Conservation (phyloP, 2,113 vertebrate species). For the Labeo catla region DNA sequence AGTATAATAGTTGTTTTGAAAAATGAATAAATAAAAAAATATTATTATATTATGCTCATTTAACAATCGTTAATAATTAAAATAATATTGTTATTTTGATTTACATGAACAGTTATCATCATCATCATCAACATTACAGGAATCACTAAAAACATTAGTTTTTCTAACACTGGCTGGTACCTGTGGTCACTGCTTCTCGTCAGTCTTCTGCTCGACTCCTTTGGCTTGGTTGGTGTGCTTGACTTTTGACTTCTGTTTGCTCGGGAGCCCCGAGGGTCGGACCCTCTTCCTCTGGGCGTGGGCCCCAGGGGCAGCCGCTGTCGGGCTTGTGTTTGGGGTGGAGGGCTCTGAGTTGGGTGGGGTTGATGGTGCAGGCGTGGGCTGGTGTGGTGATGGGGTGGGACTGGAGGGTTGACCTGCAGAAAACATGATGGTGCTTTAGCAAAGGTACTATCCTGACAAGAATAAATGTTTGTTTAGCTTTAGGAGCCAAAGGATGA, state of each 20-base stretch:
- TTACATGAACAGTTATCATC: no score
- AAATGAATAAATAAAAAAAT: no score
- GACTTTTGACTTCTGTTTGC: constrained; percentile 61
- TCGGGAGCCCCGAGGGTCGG: constrained; percentile 55
- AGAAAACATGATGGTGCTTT: neutral
- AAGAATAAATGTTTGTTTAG: neutral
- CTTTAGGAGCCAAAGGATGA: neutral
- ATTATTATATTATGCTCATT: no score
- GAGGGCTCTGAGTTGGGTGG: neutral
- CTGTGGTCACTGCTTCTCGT: constrained; percentile 34
- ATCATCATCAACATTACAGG: no score
- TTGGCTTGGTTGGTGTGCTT: constrained; percentile 54
- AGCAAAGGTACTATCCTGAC: neutral
- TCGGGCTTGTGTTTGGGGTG: constrained; percentile 39
- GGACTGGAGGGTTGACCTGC: constrained; percentile 5
- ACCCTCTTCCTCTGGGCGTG: constrained; percentile 63
- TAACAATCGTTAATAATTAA: no score
- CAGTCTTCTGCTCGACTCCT: constrained; percentile 20
- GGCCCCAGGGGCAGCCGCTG: neutral
- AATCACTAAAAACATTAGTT: no score
- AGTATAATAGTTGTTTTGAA: no score
- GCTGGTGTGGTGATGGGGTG: neutral
- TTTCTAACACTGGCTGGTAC: constrained; percentile 36
- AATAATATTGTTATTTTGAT: no score
- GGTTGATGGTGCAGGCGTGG: neutral